Conservation (phyloP, 2,888 invertebrate species). For the Hemithea aestivaria region DNA sequence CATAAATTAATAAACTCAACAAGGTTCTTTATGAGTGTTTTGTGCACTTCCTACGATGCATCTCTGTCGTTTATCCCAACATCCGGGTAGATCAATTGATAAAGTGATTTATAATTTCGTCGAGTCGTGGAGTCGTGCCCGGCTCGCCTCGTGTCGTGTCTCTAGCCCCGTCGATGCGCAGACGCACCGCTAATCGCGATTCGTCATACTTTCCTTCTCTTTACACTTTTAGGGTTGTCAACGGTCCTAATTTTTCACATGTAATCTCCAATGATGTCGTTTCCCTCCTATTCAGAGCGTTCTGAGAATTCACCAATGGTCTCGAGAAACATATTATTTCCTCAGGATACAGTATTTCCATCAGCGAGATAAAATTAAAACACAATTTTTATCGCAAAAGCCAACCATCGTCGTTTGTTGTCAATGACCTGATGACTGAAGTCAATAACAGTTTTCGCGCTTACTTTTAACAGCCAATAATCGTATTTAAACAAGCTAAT, state of each 20-base stretch:
- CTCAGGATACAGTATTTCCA: constrained; percentile 31
- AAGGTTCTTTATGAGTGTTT: constrained; percentile 12
- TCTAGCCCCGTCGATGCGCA: constrained; percentile 38
- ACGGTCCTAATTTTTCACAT: constrained; percentile 17
- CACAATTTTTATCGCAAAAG: constrained; percentile 23
- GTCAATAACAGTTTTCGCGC: constrained; percentile 37
- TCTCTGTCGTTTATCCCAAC: constrained; percentile 21
- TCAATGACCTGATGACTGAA: constrained; percentile 43
- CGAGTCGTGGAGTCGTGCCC: constrained; percentile 31
- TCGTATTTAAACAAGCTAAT: constrained; percentile 8
- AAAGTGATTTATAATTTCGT: constrained; percentile 43
- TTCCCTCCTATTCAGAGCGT: constrained; percentile 15
- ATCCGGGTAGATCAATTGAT: constrained; percentile 33
- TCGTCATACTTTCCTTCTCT: constrained; percentile 60
- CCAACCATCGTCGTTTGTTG: constrained; percentile 40
- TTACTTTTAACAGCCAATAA: constrained; percentile 31
- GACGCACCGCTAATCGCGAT: constrained; percentile 47
- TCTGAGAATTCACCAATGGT: constrained; percentile 14
- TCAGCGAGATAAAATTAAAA: constrained; percentile 29
- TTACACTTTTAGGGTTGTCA: constrained; percentile 35
- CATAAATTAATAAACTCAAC: constrained; percentile 2
- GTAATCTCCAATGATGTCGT: constrained; percentile 29
- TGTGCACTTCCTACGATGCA: constrained; percentile 24
- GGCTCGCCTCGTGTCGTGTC: constrained; percentile 25
- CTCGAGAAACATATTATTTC: constrained; percentile 17